Base-by-base conservation (phyloP, 2,113 vertebrate species). In the Monopterus albus region DNA sequence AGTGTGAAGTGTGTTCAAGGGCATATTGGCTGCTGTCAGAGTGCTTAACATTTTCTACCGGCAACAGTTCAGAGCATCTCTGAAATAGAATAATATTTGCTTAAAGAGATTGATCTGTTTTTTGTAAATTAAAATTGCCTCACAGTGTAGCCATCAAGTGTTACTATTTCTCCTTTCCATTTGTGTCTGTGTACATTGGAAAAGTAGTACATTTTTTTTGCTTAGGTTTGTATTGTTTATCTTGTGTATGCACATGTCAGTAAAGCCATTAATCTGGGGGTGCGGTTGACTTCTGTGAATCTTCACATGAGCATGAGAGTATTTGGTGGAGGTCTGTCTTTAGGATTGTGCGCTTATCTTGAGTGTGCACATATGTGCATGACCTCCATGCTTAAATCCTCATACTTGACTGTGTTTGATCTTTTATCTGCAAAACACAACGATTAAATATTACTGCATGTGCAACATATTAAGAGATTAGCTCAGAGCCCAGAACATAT, bases 1-100 rank as follows among this genome's bases (percentile, higher is more conserved):
- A 60, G 81, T 70, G 74, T 76, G 83, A 87, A 84, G 74, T 78
- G 68, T 70, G 74, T 91, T 89, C 88, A 91, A 91, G 88, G 88
- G 66, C 83, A 35, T 71, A 71, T 70, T 57, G 71, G 79, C 64
- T 78, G 63, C 73, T 68, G 79, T 80, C 72, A 51, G 78, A 53
- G 69, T 42, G 70, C 59, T 82, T 84, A 78, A 75, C 73, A 74
- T 80, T 82, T 73, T 72, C 17, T 33, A 33, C 72, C 78, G 50
- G 63, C 60, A 60, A n/a, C 25, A 1, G 58, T 72, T 84, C 72
- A 84, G 75, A 83, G 75, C 31, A 2, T 5, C 62, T 58, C 61
- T 87, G 80, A 81, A 76, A 90, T 85, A 89, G 85, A 68, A 79
- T 91, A 85, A 90, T 85, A 65, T 81, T 74, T 14, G 71, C 62